A percentile compares a stretch with the other conserved stretches of the same genome.
phyloP scores from a whole-genome alignment of 64 coral and sea anemone genomes.

The Porites australiensis region DNA sequence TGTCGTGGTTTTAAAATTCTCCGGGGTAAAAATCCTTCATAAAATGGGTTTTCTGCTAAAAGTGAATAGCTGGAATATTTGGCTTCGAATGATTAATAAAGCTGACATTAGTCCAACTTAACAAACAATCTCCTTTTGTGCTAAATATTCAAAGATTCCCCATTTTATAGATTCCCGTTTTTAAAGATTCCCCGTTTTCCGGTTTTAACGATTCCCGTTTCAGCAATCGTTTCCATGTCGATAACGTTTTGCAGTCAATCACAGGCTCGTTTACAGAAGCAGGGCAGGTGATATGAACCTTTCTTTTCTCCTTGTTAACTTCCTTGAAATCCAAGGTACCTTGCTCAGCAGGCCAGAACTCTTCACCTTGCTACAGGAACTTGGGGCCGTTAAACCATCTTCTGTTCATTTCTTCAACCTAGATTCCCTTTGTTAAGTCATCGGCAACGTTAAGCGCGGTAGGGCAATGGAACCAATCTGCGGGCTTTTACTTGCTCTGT shows the following conservation, averaged over 20 bases:
- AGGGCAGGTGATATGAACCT: background rate
- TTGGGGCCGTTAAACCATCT: slow-evolving; percentile 41
- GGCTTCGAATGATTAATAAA: no score
- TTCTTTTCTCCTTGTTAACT: background rate
- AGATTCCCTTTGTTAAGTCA: slow-evolving; percentile 39
- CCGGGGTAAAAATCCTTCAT: no score
- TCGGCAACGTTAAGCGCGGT: slow-evolving; percentile 38
- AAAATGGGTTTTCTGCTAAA: no score
- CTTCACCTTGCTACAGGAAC: slow-evolving; percentile 9
- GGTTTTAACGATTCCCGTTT: no score
- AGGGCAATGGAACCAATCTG: slow-evolving; percentile 54
- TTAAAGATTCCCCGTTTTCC: no score
- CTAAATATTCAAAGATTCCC: no score
- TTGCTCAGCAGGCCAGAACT: background rate
- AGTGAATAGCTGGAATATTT: no score
- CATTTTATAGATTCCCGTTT: no score
- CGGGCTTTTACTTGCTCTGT: slow-evolving; percentile 24
- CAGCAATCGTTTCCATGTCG: slow-evolving; percentile 46
- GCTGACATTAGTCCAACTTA: no score
- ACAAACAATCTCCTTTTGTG: no score
- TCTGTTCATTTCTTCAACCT: background rate
- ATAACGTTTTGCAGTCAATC: background rate
- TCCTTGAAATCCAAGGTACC: background rate
- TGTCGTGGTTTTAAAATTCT: no score
- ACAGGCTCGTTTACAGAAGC: background rate